phyloP scores from a whole-genome alignment of 2,113 vertebrate species.

The Gasterosteus aculeatus region DNA sequence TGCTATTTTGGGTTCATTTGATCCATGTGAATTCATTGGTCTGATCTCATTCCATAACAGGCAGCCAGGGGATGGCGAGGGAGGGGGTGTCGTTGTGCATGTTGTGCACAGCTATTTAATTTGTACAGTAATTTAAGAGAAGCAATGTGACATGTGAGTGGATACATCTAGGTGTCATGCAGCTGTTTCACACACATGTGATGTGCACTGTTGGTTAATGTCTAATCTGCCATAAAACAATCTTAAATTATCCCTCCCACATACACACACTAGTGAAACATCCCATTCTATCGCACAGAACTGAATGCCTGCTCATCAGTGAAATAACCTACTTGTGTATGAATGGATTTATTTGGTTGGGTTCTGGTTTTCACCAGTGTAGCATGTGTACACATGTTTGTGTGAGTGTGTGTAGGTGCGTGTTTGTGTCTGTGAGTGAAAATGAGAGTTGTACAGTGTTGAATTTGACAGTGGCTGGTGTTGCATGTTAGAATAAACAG shows the following conservation, averaged over 20 bases:
- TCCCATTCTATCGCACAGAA: not conserved
- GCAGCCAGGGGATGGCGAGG: not conserved
- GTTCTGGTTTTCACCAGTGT: not conserved
- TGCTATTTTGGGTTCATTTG: constrained; percentile 60
- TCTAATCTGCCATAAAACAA: constrained; percentile 14
- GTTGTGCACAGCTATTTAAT: constrained; percentile 23
- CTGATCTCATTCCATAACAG: constrained; percentile 44
- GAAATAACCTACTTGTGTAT: not conserved
- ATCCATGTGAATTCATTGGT: constrained; percentile 54
- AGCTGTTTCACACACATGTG: constrained; percentile 45
- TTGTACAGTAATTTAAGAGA: constrained; percentile 33
- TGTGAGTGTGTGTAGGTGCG: not conserved
- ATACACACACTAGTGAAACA: not conserved
- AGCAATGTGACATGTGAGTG: constrained; percentile 22
- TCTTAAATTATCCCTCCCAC: not conserved
- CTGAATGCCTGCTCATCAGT: not conserved
- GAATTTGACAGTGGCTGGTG: not conserved
- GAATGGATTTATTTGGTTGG: not conserved
- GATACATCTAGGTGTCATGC: constrained; percentile 36
- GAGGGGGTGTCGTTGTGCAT: constrained; percentile 29
- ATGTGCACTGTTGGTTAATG: constrained; percentile 1
- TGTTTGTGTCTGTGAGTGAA: not conserved
- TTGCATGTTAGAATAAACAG: constrained; percentile 1
- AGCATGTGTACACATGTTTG: not conserved
- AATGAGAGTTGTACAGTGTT: not conserved